Base-by-base conservation (phyloP, 2,888 invertebrate genomes). In the Eretmocerus hayati region DNA sequence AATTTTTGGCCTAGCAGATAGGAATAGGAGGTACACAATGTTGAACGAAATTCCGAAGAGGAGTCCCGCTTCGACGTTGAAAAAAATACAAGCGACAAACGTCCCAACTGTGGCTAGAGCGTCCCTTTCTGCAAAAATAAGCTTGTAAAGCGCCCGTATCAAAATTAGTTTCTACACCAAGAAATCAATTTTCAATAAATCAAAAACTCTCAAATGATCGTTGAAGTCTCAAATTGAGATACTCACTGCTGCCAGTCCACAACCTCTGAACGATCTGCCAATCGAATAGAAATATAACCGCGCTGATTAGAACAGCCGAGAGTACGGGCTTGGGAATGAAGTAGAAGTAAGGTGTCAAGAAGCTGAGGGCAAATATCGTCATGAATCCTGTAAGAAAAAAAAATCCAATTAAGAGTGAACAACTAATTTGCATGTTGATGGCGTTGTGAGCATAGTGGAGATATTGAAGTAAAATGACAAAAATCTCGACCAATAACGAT, bases 221-320 rank as follows among this genome's bases (percentile, higher is more conserved):
- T 11, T 18, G 5, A 41, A n/a, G n/a, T 30, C n/a, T 6, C 31
- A 26, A 18, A 36, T 20, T 42, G n/a, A 38, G 18, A 43, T 46
- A 65, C 67, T 56, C 26, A 71, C 79, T 79, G 65, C 73, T 76
- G 55, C 71, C 69, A 16, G 67, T 72, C 83, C 83, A 84, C 58
- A 83, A 73, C 11, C 72, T 66, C 30, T 51, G 53, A 37, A 78
- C 59, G 3, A 75, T 76, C 42, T 67, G 59, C 44, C 77, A 57
- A 60, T 84, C 84, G 44, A 84, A 82, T 80, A 92, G 84, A 64
- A 89, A 89, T 46, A 89, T 70, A 11, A 94, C 93, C 6, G 95
- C 93, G 57, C 85, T 84, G 54, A 94, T 90, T 55, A 95, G 82
- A 41, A 95, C 89, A 0, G 92, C 85, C 0, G 92, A 83, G 21